Evolutionary conservation across 53 echinoderm and acorn worm genomes (phyloP).

Genomic region (Henricia sp.): DNA sequence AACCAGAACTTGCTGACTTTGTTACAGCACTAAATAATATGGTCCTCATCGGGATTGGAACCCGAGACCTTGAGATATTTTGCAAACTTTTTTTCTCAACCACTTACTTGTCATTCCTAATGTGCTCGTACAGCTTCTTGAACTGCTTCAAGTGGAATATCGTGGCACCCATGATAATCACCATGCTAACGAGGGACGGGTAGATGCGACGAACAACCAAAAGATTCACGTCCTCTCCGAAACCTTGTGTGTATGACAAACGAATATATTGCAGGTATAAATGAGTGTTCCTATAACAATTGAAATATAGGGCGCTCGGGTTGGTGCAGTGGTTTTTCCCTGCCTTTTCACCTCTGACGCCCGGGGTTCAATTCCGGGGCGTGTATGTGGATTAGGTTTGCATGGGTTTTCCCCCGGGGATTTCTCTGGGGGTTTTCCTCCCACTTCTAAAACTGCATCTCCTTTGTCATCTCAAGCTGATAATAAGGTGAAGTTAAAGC

Average conservation of each 20-base stretch:
- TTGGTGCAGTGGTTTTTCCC: no score
- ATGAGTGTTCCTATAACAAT: neutral
- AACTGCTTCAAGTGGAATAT: conserved; percentile 92
- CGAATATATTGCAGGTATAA: neutral
- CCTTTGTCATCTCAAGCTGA: no score
- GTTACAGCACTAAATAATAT: neutral
- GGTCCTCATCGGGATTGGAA: neutral
- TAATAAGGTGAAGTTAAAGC: no score
- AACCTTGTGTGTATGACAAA: conserved; percentile 46
- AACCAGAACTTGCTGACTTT: neutral
- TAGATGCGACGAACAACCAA: conserved; percentile 81
- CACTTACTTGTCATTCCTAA: conserved; percentile 98
- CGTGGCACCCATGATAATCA: conserved; percentile 67
- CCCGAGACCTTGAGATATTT: neutral
- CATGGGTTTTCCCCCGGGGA: no score
- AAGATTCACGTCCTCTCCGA: conserved; percentile 79
- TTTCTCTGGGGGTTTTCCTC: no score
- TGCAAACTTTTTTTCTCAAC: neutral
- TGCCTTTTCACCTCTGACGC: no score
- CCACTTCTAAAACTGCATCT: no score
- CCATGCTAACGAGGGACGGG: conserved; percentile 73
- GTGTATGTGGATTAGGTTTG: no score
- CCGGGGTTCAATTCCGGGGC: no score
- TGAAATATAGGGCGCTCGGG: no score
- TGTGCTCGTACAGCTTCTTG: conserved; percentile 97